Evolutionary conservation across 1,140 invertebrate genomes (phyloP).

Genomic region (Rhagoletis pomonella): DNA sequence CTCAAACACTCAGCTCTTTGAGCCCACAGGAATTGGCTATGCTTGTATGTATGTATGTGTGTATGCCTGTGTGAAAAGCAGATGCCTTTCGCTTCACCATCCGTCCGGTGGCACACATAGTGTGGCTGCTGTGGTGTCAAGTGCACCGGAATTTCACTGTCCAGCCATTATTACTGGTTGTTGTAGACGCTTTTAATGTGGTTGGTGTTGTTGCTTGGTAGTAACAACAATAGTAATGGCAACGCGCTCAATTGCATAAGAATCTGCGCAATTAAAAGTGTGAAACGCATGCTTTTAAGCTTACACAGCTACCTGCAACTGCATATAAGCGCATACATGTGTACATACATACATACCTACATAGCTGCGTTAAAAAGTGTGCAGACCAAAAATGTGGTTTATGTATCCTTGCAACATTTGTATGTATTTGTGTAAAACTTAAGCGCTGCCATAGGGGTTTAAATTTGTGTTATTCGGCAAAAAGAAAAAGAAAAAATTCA

Average conservation of each 20-base stretch:
- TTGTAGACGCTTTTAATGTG: not conserved
- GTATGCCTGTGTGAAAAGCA: not conserved
- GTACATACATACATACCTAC: too few species aligned
- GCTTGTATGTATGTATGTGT: not conserved
- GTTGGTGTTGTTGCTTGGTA: constrained; percentile 2
- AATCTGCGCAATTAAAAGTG: constrained; percentile 43
- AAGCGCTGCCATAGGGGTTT: not conserved
- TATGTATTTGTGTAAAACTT: not conserved
- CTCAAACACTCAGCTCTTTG: not conserved
- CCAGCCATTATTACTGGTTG: constrained; percentile 29
- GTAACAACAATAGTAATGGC: not conserved
- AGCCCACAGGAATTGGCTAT: constrained; percentile 20
- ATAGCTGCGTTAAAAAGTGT: not conserved
- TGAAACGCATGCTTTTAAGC: constrained; percentile 33
- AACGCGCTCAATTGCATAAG: constrained; percentile 36
- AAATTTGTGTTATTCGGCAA: not conserved
- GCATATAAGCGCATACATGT: too few species aligned
- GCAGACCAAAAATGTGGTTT: not conserved
- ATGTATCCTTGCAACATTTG: not conserved
- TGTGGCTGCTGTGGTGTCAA: constrained; percentile 21
- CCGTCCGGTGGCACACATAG: not conserved
- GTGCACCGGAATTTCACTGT: constrained; percentile 38
- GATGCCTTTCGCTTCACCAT: not conserved
- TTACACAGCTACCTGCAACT: not conserved
- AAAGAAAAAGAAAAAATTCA: not conserved